phyloP scores from a whole-genome alignment of 2,888 invertebrate genomes.

The Trachelus troglodyta region DNA sequence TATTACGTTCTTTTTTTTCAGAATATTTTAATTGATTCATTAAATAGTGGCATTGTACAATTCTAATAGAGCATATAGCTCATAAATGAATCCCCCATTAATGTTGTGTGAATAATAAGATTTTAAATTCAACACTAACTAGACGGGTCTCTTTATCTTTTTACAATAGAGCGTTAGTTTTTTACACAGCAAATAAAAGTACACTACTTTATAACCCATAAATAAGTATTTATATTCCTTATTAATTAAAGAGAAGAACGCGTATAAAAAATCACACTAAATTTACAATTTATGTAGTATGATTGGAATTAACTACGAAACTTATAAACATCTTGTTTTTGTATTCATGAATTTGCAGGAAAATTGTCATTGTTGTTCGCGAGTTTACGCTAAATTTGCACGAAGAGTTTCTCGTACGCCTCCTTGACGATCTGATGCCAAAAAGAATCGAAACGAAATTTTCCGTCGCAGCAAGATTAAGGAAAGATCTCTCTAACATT shows the following conservation, averaged over 20 bases:
- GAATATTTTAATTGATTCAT: not conserved
- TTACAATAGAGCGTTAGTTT: no score
- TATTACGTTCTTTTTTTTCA: not conserved
- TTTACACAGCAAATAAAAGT: no score
- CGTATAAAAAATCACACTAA: no score
- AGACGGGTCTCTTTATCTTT: no score
- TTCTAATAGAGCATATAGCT: not conserved
- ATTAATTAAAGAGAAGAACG: no score
- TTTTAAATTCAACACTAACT: not conserved
- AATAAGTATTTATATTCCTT: no score
- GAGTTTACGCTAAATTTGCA: conserved; percentile 55
- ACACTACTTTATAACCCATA: no score
- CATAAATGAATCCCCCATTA: not conserved
- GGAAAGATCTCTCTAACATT: conserved; percentile 53
- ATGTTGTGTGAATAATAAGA: not conserved
- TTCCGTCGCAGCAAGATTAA: conserved; percentile 53
- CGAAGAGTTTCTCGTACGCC: conserved; percentile 52
- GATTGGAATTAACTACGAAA: no score
- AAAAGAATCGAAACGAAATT: conserved; percentile 51
- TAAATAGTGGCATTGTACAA: not conserved
- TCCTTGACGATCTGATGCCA: conserved; percentile 48
- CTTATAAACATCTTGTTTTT: no score
- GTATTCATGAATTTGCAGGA: conserved; percentile 35
- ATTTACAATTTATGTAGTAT: no score
- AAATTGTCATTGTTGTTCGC: conserved; percentile 48